Percentiles rank a stretch among this genome's conserved stretches.
These are phyloP conservation scores for Gobionotothen gibberifrons DNA, from an alignment of 2,797 vertebrate genomes.

Conservation along the genomic window DNA sequence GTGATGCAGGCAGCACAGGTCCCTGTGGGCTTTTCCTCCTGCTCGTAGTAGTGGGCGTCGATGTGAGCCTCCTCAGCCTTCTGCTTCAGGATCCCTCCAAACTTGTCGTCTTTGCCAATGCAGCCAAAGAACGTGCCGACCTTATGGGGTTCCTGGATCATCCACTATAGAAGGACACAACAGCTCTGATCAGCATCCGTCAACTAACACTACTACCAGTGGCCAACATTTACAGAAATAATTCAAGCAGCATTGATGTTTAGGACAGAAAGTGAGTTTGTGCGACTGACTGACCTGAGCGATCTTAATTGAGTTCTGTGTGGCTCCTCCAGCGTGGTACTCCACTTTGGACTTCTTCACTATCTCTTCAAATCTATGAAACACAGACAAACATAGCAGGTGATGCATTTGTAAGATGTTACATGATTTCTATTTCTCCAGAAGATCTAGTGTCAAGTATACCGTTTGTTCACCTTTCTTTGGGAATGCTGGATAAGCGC, in stretches of 20 bases:
- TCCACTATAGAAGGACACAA: slow-evolving; percentile 88
- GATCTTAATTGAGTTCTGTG: slow-evolving; percentile 98
- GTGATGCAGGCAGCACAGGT: slow-evolving; percentile 97
- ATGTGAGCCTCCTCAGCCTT: slow-evolving; percentile 94
- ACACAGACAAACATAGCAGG: slow-evolving; percentile 21
- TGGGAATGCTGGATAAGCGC: not conserved
- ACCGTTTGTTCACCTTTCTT: not conserved
- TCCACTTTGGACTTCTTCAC: slow-evolving; percentile 97
- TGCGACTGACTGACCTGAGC: slow-evolving; percentile 90
- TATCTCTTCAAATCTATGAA: slow-evolving; percentile 93
- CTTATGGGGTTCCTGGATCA: slow-evolving; percentile 95
- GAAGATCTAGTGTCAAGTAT: not conserved
- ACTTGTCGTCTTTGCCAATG: slow-evolving; percentile 96
- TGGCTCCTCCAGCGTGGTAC: slow-evolving; percentile 97
- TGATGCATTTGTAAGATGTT: not conserved
- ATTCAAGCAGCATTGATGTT: not conserved
- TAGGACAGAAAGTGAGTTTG: not conserved
- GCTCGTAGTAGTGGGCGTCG: slow-evolving; percentile 95
- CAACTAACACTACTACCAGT: not conserved
- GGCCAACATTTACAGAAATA: not conserved
- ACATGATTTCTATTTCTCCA: not conserved
- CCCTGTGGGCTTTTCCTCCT: slow-evolving; percentile 93
- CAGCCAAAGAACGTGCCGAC: slow-evolving; percentile 97
- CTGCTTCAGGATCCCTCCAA: slow-evolving; percentile 94
- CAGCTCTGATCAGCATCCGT: slow-evolving; percentile 14